Base-by-base conservation (phyloP, 2,113 vertebrate genomes). In the Caracal caracal region DNA sequence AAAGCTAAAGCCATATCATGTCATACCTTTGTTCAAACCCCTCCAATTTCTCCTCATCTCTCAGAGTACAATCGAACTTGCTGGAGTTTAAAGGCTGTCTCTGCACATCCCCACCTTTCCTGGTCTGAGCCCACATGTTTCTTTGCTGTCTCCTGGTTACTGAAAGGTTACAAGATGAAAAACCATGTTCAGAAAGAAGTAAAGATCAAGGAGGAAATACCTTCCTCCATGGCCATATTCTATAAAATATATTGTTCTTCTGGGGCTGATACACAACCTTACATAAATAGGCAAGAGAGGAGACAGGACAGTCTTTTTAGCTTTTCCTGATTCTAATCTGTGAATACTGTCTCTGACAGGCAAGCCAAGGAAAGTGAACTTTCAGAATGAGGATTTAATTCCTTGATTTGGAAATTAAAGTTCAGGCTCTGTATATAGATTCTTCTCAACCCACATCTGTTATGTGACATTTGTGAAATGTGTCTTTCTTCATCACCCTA, bases 361-460 rank as follows among this genome's bases (percentile, higher is more conserved):
- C 24, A 84, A 94, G 22, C 33, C 19, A 24, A 87, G 12, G 13
- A 82, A 93, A 94, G 68, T 75, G 71, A 91, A 75, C 61, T 35
- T 85, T 94, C 47, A 95, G 37, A 30, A 63, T 87, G 35, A 91
- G 13, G 70, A 89, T 53, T n/a, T 24, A 95, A 95, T 79, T 80
- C 73, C 8, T 81, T 19, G 19, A 53, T 70, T 89, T 91, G 95
- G 16, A 89, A 56, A 80, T 89, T 73, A 94, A 90, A n/a, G 17
- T 93, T 94, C 59, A 76, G 53, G 9, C 3, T 93, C 47, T 88
- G 3, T 73, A n/a, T 73, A n/a, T 19, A 90, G 19, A 76, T 87
- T 73, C 37, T 30, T 92, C 43, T 51, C n/a, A 90, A n/a, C 3
- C 1, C 4, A 10, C 8, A n/a, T 71, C 82, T 68, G 24, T 70